Evolutionary conservation across 1,140 invertebrate species (phyloP).

Genomic region (Portunus trituberculatus): DNA sequence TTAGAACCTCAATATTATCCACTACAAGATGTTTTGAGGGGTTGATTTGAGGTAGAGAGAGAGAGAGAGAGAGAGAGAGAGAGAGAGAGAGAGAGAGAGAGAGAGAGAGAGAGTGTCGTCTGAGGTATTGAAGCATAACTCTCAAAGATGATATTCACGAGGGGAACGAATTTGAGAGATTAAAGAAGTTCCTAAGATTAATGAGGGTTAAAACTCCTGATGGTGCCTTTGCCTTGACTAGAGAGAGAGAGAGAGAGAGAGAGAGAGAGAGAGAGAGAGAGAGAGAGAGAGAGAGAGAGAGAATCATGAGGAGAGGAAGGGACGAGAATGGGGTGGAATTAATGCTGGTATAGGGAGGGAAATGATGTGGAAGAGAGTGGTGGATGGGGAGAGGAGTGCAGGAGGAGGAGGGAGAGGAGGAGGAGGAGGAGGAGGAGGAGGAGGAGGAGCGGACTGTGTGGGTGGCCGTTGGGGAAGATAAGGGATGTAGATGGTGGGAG

Average conservation of each 20-base stretch:
- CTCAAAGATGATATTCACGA: too few relatives aligned
- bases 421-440: background rate
- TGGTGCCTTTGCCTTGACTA: background rate
- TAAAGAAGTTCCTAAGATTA: too few relatives aligned
- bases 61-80: too few relatives aligned
- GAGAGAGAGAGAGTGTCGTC: too few relatives aligned
- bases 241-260: conserved; percentile 30
- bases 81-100: too few relatives aligned
- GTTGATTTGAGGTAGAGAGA: too few relatives aligned
- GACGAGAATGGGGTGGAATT: background rate
- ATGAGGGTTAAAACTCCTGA: too few relatives aligned
- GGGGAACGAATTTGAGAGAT: too few relatives aligned
- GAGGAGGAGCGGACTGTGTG: background rate
- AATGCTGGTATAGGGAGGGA: background rate
- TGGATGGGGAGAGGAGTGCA: background rate
- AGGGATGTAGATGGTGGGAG: background rate
- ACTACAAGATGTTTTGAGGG: too few relatives aligned
- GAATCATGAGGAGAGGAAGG: background rate
- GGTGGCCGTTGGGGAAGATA: background rate
- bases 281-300: conserved; percentile 29
- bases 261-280: conserved; percentile 29
- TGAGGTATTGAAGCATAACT: too few relatives aligned
- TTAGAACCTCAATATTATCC: too few relatives aligned
- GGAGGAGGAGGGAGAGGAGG: background rate
- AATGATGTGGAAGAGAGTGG: background rate